Conservation (phyloP, 2,797 vertebrate species). For the Tokudaia tokunoshimensis region DNA sequence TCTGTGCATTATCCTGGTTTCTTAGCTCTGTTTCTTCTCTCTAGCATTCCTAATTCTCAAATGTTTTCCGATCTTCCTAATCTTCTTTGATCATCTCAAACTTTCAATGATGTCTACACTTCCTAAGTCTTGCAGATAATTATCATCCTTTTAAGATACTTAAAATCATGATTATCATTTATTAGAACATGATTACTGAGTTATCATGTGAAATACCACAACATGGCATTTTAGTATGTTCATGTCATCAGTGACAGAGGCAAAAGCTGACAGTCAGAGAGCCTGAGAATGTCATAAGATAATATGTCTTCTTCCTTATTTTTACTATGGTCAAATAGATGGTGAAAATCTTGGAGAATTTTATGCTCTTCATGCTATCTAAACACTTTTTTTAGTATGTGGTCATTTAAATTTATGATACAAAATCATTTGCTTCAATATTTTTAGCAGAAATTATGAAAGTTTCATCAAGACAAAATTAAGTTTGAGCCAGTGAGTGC, state of each 20-base stretch:
- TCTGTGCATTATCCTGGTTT: not conserved
- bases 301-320: not conserved
- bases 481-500: not conserved
- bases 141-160: not conserved
- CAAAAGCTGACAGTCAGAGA: not conserved
- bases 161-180: not conserved
- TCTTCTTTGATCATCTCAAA: not conserved
- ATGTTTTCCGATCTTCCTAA: not conserved
- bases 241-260: not conserved
- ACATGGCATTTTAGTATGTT: not conserved
- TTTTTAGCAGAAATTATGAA: not conserved
- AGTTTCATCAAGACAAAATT: not conserved
- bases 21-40: not conserved
- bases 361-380: not conserved
- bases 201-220: not conserved
- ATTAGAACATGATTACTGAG: not conserved
- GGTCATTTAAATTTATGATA: not conserved
- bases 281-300: not conserved
- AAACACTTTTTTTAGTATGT: not conserved
- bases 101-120: not conserved
- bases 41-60: not conserved
- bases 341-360: not conserved
- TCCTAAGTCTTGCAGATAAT: not conserved
- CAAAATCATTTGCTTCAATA: not conserved
- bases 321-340: not conserved